Evolutionary conservation across 2,113 vertebrate species (phyloP).

Genomic region (Numida meleagris): DNA sequence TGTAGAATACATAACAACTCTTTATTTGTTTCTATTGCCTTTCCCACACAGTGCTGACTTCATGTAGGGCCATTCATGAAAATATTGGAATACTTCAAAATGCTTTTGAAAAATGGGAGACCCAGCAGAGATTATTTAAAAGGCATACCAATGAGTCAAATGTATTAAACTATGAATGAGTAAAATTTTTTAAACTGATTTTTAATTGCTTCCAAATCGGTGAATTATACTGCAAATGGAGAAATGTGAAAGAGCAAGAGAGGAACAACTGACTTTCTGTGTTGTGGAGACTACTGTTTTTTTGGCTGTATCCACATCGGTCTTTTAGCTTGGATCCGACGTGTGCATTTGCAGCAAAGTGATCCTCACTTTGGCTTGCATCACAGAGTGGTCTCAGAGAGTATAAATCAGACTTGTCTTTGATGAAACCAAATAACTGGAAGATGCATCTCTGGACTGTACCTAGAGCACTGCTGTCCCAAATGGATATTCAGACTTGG

Average conservation of each 20-base stretch:
- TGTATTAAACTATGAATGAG: not conserved
- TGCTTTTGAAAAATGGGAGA: not conserved
- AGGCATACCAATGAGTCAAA: not conserved
- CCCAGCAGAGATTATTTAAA: not conserved
- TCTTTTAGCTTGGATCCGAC: not conserved
- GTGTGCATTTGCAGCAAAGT: not conserved
- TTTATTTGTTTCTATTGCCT: not conserved
- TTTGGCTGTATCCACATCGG: not conserved
- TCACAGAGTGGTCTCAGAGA: not conserved
- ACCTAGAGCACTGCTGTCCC: not conserved
- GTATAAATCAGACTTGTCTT: not conserved
- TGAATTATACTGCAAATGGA: not conserved
- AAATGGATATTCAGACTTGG: not conserved
- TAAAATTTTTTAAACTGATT: not conserved
- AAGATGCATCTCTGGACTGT: not conserved
- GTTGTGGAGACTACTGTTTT: not conserved
- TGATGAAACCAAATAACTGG: not conserved
- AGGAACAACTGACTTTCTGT: not conserved
- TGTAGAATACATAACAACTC: not conserved
- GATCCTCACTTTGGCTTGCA: not conserved
- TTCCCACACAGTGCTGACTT: not conserved
- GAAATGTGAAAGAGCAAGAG: not conserved
- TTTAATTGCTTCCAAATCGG: not conserved
- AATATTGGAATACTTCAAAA: not conserved
- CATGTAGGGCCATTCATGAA: not conserved